These are phyloP conservation scores for Phataginus tetradactyla DNA, from an alignment of 2,797 vertebrate species.

Conservation along the genomic window DNA sequence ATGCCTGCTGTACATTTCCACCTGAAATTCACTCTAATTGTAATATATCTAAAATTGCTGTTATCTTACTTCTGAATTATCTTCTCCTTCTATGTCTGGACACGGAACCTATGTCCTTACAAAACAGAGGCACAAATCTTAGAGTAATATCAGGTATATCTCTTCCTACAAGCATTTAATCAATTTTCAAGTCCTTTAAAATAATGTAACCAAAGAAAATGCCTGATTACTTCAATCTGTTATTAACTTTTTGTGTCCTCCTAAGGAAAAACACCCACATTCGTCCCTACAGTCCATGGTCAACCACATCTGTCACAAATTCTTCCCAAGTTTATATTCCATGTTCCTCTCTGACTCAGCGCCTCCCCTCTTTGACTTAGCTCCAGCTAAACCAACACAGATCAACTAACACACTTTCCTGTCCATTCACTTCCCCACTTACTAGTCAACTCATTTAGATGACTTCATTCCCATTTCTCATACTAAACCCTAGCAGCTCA, in stretches of 20 bases:
- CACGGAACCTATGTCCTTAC: not conserved
- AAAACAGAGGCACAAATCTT: not conserved
- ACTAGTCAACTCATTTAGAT: not conserved
- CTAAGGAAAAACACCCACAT: not conserved
- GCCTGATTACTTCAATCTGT: not conserved
- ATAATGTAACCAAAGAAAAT: not conserved
- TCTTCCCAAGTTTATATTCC: not conserved
- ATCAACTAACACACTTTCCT: not conserved
- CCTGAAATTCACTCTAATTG: conserved; percentile 20
- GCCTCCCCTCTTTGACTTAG: too few relatives aligned
- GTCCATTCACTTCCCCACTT: not conserved
- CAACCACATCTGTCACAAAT: not conserved
- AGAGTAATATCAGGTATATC: not conserved
- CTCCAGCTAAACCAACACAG: not conserved
- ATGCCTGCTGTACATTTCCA: not conserved
- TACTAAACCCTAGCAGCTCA: not conserved
- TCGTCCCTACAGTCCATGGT: not conserved
- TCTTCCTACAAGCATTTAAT: conserved; percentile 13
- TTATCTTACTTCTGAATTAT: conserved; percentile 32
- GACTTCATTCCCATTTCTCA: not conserved
- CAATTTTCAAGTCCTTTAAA: conserved; percentile 12
- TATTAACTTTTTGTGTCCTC: not conserved
- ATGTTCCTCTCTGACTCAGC: not conserved
- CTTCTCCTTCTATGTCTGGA: not conserved
- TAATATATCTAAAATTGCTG: not conserved